Conservation (phyloP, 1,140 invertebrate genomes). For the Lerema accius region DNA sequence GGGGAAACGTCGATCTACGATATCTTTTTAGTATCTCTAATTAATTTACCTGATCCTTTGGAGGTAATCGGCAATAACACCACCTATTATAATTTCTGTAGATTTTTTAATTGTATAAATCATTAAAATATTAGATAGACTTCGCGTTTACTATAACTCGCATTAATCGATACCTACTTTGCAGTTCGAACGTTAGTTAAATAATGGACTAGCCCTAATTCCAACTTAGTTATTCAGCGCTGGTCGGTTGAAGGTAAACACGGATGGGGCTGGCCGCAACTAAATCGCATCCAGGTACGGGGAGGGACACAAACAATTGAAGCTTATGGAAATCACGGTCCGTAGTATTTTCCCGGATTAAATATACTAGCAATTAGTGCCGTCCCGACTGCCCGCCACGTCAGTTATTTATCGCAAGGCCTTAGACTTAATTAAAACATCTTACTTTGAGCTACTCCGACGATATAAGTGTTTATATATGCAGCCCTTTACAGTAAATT, state of each 20-base stretch:
- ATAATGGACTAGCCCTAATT: slow-evolving; percentile 44
- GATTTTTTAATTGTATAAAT: no score
- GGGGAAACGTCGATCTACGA: no score
- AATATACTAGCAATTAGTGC: slow-evolving; percentile 81
- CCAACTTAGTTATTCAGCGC: slow-evolving; percentile 64
- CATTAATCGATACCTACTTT: slow-evolving; percentile 11
- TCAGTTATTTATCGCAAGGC: slow-evolving; percentile 78
- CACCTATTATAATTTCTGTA: no score
- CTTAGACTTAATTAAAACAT: slow-evolving; percentile 82
- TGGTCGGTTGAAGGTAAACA: slow-evolving; percentile 62
- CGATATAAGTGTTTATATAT: slow-evolving; percentile 55
- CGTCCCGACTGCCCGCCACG: slow-evolving; percentile 57
- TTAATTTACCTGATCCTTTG: no score
- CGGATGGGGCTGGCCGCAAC: slow-evolving; percentile 64
- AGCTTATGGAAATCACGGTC: slow-evolving; percentile 80
- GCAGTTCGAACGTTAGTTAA: slow-evolving; percentile 25
- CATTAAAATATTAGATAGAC: no score
- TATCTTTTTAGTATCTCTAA: no score
- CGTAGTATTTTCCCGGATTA: slow-evolving; percentile 79
- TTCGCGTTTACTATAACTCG: no score
- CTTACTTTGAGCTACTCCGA: slow-evolving; percentile 70
- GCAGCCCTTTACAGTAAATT: slow-evolving; percentile 56
- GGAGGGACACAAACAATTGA: slow-evolving; percentile 72
- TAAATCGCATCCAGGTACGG: slow-evolving; percentile 74
- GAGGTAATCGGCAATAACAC: no score